Evolutionary conservation across 2,797 vertebrate genomes (phyloP), one percentile per base, ranked within the genome.

Genomic region (Hozukius guyotensis): DNA sequence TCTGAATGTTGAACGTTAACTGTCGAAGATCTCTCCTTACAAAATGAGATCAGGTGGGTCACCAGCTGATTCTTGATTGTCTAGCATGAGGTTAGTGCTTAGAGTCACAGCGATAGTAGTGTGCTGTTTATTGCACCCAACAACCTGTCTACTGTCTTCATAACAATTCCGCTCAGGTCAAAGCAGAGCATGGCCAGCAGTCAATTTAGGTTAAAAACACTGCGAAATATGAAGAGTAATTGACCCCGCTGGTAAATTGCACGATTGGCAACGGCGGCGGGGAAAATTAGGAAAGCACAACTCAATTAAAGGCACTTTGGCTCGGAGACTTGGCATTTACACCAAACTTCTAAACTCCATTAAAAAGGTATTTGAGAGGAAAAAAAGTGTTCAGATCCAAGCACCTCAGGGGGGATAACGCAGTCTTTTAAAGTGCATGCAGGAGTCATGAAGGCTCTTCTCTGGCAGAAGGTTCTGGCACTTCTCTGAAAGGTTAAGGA

Each of bases 251-350:
- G 93, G 88, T 94, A 94, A 95, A 95, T 95, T 95, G 93, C 92
- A 91, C 78, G 79, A 92, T 94, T 95, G 95, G 95, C 94, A 95
- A 91, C 80, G 73, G 88, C 82, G 70, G 91, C 82, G 65, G 79
- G 85, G 89, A 90, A 94, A 95, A 95, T 95, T 92, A 95, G 92
- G 90, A 94, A 92, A 90, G 93, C 93, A 92, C 93, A 95, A 95
- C 95, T 95, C 94, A 94, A 95, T 96, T 96, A 96, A 96, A 94
- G 88, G 91, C 92, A 92, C 92, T 96, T 95, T 93, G 92, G 93
- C 94, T 95, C 75, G 64, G 85, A 93, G 91, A 94, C 93, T 93
- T 96, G 95, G 95, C 95, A 96, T 96, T 96, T 95, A 93, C 89
- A 91, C 93, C 91, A 95, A 95, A 96, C 94, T 94, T 95, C 92